A percentile compares a stretch with the other conserved stretches of the same genome.
Evolutionary conservation across 2,797 vertebrate genomes (phyloP).

Genomic region (Stomatorhinus walkeri): DNA sequence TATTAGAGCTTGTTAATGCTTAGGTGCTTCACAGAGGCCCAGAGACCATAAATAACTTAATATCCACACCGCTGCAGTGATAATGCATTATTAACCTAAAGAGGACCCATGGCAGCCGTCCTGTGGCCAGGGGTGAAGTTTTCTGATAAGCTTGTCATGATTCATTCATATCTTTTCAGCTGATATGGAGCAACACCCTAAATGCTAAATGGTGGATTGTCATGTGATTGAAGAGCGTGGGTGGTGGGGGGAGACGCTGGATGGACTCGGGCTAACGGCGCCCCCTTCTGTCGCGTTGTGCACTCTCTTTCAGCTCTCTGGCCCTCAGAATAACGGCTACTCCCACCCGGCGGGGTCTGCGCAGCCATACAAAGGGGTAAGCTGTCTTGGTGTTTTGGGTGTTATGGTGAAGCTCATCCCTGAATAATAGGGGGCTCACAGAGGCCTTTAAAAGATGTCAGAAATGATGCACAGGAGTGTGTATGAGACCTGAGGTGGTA

Average conservation of each 20-base stretch:
- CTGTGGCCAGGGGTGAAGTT: background rate
- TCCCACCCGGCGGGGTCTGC: slow-evolving; percentile 60
- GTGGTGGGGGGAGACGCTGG: background rate
- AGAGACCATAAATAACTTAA: background rate
- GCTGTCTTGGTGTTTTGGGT: slow-evolving; percentile 32
- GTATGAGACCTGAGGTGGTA: background rate
- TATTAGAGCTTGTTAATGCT: background rate
- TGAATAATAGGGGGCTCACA: background rate
- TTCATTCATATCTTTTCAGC: background rate
- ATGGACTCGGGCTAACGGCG: background rate
- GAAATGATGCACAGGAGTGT: background rate
- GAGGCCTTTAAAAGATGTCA: background rate
- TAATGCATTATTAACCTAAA: background rate
- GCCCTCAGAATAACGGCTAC: slow-evolving; percentile 76
- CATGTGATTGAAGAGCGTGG: background rate
- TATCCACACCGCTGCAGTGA: background rate
- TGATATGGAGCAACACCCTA: background rate
- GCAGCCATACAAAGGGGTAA: slow-evolving; percentile 66
- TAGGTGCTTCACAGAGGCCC: background rate
- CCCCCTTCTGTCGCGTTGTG: background rate
- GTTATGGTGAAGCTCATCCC: background rate
- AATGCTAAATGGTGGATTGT: background rate
- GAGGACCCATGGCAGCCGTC: background rate
- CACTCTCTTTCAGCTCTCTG: slow-evolving; percentile 42
- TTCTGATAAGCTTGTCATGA: background rate